phyloP scores from a whole-genome alignment of 2,888 invertebrate species.

The Apotomis turbidana region DNA sequence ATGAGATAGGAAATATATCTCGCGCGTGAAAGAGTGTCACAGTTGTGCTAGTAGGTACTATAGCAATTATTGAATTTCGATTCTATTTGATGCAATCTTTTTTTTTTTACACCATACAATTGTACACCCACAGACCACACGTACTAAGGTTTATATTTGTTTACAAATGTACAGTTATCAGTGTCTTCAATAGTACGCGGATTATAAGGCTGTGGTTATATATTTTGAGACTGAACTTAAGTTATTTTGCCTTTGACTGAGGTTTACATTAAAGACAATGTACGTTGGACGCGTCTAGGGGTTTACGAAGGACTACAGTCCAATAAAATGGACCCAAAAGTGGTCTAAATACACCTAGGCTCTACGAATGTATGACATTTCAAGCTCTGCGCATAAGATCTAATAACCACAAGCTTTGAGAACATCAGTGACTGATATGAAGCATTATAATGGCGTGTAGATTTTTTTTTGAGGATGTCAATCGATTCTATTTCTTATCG shows the following conservation, averaged over 20 bases:
- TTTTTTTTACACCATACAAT: no score
- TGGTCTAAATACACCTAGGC: slow-evolving; percentile 34
- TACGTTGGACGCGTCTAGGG: slow-evolving; percentile 39
- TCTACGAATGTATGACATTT: slow-evolving; percentile 32
- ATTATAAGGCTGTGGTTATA: background rate
- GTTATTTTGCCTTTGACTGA: background rate
- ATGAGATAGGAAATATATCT: no score
- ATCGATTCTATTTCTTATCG: no score
- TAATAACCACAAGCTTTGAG: slow-evolving; percentile 16
- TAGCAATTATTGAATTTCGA: no score
- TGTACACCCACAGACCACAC: no score
- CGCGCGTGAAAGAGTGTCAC: no score
- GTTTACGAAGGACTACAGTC: slow-evolving; percentile 32
- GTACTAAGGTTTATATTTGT: no score
- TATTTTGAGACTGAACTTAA: background rate
- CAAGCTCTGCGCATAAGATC: slow-evolving; percentile 37
- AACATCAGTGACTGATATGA: background rate
- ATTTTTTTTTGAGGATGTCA: no score
- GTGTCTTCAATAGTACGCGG: background rate
- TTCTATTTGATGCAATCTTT: no score
- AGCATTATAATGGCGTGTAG: background rate
- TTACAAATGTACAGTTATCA: no score
- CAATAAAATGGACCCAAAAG: slow-evolving; percentile 40
- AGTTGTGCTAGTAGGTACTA: no score
- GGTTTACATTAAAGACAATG: slow-evolving; percentile 12